Base-by-base conservation (phyloP, 2,113 vertebrate species). In the Cyprinodon tularosa region DNA sequence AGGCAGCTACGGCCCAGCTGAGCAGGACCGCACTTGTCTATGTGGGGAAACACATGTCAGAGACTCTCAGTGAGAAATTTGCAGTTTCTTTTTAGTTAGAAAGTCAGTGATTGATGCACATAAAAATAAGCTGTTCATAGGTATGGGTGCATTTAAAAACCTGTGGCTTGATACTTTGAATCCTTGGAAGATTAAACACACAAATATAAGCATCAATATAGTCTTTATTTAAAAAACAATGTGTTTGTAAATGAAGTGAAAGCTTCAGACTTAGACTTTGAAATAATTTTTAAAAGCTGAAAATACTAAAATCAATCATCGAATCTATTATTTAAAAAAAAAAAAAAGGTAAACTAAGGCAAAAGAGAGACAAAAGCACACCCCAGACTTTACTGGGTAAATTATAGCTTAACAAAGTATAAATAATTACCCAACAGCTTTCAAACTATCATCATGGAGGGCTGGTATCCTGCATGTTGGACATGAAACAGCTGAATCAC, bases 11-110 rank as follows among this genome's bases (percentile, higher is more conserved):
- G 75, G 78, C 75, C 62, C 76, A 82, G 85, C 81, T 84, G 80
- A 89, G 90, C 88, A 89, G 77, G 84, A 93, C 90, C 61, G 29
- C 90, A 84, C 87, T 90, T 90, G 93, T 91, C 91, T 89, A 75
- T 83, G 67, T 80, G 68, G 71, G 82, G 67, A 89, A 90, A 93
- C 88, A 90, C 82, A 87, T 62, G 79, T 64, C 83, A 76, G 61
- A 62, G 81, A 12, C 42, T 12, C 22, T 20, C 72, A 74, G 67
- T 59, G 72, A 81, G 74, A 1, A 8, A 80, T 61, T 66, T 76
- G 65, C 59, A 48, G 62, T 70, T 68, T 68, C 1, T 4, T 57
- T 14, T 4, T 4, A 44, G 14, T 20, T 53, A 57, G 48, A n/a
- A 66, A 66, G n/a, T 44, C 3, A 53, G 15, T n/a, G 17, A n/a